Evolutionary conservation across 30 jellyfish, hydroid and myxozoan species (phyloP), one percentile per base, ranked within the genome.

Genomic region (Morbakka virulenta): DNA sequence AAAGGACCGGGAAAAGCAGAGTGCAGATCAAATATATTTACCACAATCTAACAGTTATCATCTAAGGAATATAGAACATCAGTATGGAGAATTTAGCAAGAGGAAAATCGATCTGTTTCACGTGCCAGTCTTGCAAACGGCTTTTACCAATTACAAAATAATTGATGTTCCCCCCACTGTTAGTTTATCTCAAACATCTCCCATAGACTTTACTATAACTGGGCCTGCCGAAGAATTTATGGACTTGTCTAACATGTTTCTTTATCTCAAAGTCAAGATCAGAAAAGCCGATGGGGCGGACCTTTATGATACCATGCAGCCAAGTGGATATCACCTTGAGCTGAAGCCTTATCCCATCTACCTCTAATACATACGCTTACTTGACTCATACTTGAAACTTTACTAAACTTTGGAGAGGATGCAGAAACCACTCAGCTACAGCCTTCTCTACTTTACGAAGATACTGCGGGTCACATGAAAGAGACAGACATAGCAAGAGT

Each of bases 271-370:
- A 33, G 21, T 4, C 24, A 17, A 12, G 4, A 4, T 12, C 31
- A n/a, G 4, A 3, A 31, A 14, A 4, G 32, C 24, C 35, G 32
- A 11, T 30, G 31, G 14, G 78, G 22, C 25, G 47, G 47, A 32
- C 79, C 82, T 4, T 69, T 35, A 4, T 20, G n/a, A 3, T 33
- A 3, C 9, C 47, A 33, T 69, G 34, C 79, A 35, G 31, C 20
- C 82, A 69, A 52, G 84, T 73, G 17, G 85, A 73, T 73, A 65
- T 65, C 6, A 6, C 22, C 69, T 23, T 65, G 69, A 69, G 68
- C n/a, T 68, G 77, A 28, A 22, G n/a, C 14, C 21, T 52, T 6
- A 52, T 73, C 17, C 51, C 85, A 21, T 12, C 67, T 6, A 14
- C 85, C 6, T 29, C 65, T 25, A 73, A 52, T 20, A 50, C 85